Base-by-base conservation (phyloP, 2,888 invertebrate genomes). In the Drepanosiphum platanoidis region DNA sequence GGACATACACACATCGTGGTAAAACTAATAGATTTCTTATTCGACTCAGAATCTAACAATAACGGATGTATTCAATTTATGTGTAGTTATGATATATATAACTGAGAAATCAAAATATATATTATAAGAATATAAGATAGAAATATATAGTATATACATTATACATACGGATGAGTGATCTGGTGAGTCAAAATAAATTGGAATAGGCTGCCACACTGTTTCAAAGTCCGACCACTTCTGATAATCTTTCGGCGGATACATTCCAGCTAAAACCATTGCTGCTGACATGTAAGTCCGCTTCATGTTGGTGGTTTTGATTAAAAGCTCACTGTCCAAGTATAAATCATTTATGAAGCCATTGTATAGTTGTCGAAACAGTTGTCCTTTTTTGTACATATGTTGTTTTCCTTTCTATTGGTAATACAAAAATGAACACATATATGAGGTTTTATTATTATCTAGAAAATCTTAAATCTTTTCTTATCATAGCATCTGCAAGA, bases 191-290 rank as follows among this genome's bases (percentile, higher is more conserved):
- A 94, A 93, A 88, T 95, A 95, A 0, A 95, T 91, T 0, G 95
- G 95, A 88, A 95, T 93, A 0, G 95, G 95, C 89, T 95, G 94
- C 95, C 95, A 95, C 58, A 90, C 88, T 8, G 94, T 89, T 30
- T 90, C 88, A 0, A 88, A 58, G 88, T 79, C 61, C 3, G 61
- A 78, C 68, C 78, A 79, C 1, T 91, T 86, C 88, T 93, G 91
- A 7, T 90, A 90, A 0, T 90, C 91, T 7, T 88, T 88, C 0
- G 95, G 94, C 9, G 94, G 93, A 89, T 93, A 95, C 75, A 95
- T 89, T 0, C 95, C 95, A 36, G 86, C 86, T 32, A 87, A 64
- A 34, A 86, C 64, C 81, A 86, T 70, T 52, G 39, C 78, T 9
- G 87, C 87, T 74, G 87, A 86, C 87, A 86, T 87, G 22, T 71